Evolutionary conservation across 1,140 invertebrate genomes (phyloP), one percentile per base, ranked within the genome.

Genomic region (Bombus breviceps): DNA sequence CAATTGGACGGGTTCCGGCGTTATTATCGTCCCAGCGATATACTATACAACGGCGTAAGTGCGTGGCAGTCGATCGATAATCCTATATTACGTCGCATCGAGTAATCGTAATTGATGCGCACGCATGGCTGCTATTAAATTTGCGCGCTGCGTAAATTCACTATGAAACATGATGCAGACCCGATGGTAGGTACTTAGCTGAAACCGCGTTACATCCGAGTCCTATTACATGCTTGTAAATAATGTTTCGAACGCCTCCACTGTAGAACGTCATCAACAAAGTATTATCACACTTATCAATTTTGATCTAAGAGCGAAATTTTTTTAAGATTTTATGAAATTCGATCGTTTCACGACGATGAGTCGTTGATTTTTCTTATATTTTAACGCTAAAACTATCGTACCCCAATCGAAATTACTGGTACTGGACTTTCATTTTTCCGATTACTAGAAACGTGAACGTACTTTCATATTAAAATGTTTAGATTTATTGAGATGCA

Each of bases 81-180:
- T 76, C 47, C 79, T 85, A 89, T 86, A 80, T 59, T 62, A 57
- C 77, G 88, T 75, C 75, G 69, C 68, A 86, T 80, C 75, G 87
- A 53, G 72, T 88, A 89, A 86, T 88, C 88, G 84, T 88, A 89
- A 89, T 89, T 88, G 83, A 89, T 79, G 85, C 85, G 68, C 71
- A 87, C 81, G 81, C 77, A 43, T 47, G 83, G 68, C 76, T 72
- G 76, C 83, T 85, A 85, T 85, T 85, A 85, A 85, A 85, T 85
- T 85, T 85, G 68, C 76, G 83, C 53, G 83, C 32, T 15, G 68
- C 76, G 77, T 85, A 80, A 85, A 85, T 85, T 85, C 77, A 34
- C 83, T 80, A 85, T 80, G 83, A 85, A 85, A 85, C 53, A 62
- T 53, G 76, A 66, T 66, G 64, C 68, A 85, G 77, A 34, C 6